Evolutionary conservation across 2,888 invertebrate genomes (phyloP).

Genomic region (Nomada flava): DNA sequence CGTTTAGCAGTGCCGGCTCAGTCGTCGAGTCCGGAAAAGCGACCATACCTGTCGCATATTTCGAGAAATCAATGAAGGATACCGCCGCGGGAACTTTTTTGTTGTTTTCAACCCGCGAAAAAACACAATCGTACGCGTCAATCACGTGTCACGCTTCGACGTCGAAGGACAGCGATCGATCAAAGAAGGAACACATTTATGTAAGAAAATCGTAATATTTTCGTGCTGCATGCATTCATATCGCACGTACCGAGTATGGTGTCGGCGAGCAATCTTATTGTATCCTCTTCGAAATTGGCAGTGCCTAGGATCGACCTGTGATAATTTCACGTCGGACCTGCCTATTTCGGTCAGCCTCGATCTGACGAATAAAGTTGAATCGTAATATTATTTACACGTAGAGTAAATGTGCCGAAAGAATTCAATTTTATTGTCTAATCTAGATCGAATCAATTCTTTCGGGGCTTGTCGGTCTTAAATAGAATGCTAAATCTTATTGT

Average conservation of each 20-base stretch:
- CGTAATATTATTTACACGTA: neutral
- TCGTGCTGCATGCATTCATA: neutral
- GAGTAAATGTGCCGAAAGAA: neutral
- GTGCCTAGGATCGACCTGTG: conserved; percentile 80
- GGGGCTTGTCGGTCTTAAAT: neutral
- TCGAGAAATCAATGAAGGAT: conserved; percentile 8
- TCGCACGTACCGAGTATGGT: conserved; percentile 74
- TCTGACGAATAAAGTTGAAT: conserved; percentile 67
- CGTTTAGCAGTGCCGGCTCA: conserved; percentile 74
- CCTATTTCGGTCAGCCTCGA: conserved; percentile 82
- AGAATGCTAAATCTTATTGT: conserved; percentile 21
- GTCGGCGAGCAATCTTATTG: conserved; percentile 66
- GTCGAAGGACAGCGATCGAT: neutral
- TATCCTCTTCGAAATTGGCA: conserved; percentile 59
- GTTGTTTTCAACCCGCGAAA: neutral
- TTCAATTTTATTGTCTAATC: neutral
- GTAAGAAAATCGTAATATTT: neutral
- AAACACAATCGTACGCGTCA: too few species aligned
- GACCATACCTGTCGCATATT: conserved; percentile 78
- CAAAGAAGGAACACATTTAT: neutral
- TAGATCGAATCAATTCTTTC: too few species aligned
- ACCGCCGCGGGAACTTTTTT: neutral
- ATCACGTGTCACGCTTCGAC: neutral
- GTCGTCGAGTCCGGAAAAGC: conserved; percentile 78
- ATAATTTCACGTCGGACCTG: conserved; percentile 80